Conservation (phyloP, 2,113 vertebrate species). For the Ammodytes dubius region DNA sequence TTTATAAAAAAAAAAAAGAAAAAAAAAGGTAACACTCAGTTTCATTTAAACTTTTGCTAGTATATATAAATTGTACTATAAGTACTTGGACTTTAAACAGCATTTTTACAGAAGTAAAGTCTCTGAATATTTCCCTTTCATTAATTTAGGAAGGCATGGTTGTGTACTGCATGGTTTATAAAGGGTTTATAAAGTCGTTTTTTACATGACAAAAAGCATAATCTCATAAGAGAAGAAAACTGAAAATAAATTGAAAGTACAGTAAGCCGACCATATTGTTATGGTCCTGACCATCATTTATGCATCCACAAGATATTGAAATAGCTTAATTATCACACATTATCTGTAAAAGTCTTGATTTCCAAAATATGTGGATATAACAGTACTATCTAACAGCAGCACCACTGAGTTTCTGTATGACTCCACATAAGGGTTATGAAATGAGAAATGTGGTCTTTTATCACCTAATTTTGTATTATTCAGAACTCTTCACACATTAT, state of each 20-base stretch:
- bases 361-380: background rate
- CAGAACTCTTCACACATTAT: background rate
- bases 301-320: too few species aligned
- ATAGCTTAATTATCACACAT: background rate
- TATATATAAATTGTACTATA: too few species aligned
- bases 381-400: background rate
- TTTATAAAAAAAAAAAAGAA: too few species aligned
- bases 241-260: background rate
- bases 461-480: background rate
- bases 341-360: background rate
- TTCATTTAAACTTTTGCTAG: too few species aligned
- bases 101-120: background rate
- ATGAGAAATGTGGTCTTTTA: background rate
- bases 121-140: background rate
- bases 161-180: background rate
- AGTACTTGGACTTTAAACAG: too few species aligned
- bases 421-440: background rate
- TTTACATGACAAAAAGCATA: background rate
- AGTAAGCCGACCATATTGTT: too few species aligned
- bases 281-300: background rate
- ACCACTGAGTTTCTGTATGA: background rate
- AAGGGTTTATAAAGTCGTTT: background rate
- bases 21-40: too few species aligned
- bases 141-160: background rate
- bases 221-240: background rate